Evolutionary conservation across 2,888 invertebrate genomes (phyloP).

Genomic region (Elegia similella): DNA sequence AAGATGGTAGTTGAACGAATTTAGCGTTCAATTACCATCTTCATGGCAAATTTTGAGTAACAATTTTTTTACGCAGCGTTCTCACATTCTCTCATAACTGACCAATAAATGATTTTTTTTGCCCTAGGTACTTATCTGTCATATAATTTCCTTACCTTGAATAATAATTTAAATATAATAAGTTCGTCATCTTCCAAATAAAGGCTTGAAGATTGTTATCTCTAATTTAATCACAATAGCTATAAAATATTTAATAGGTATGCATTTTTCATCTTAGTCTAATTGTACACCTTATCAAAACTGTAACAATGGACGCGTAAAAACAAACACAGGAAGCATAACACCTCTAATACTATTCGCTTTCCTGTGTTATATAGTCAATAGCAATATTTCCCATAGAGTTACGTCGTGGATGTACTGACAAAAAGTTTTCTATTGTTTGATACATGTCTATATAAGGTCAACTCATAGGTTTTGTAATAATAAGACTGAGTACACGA

Average conservation of each 20-base stretch:
- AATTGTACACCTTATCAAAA: slow-evolving; percentile 28
- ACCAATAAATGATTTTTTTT: no score
- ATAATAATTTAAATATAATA: no score
- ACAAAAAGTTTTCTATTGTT: slow-evolving; percentile 9
- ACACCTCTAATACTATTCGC: slow-evolving; percentile 37
- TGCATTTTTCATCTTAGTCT: slow-evolving; percentile 21
- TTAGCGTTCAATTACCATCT: no score
- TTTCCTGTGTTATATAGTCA: slow-evolving; percentile 30
- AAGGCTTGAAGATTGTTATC: no score
- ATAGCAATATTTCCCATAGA: slow-evolving; percentile 28
- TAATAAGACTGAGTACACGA: neutral
- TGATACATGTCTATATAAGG: slow-evolving; percentile 5
- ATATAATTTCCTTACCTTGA: no score
- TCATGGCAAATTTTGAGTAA: no score
- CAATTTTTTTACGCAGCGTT: no score
- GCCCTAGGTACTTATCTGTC: no score
- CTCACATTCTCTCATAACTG: no score
- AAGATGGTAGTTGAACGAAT: no score
- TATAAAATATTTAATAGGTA: slow-evolving; percentile 7
- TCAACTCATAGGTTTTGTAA: neutral
- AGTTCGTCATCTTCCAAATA: no score
- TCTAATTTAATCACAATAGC: neutral
- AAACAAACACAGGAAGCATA: slow-evolving; percentile 60
- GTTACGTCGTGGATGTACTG: slow-evolving; percentile 14
- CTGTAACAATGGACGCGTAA: slow-evolving; percentile 50